phyloP scores from a whole-genome alignment of 2,797 vertebrate genomes.

The Erethizon dorsatum region DNA sequence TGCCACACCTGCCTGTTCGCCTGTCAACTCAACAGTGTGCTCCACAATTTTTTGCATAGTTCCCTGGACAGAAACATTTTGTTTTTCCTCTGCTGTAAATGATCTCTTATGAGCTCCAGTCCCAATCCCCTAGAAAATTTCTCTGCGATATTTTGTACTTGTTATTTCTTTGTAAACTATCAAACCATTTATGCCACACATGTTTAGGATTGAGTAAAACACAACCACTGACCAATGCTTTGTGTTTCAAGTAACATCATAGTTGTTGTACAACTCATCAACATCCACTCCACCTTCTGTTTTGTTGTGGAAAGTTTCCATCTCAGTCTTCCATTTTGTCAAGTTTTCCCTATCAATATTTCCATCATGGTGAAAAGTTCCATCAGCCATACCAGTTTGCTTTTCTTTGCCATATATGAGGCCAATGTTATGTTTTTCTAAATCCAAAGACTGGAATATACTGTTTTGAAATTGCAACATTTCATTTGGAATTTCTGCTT shows the following conservation, averaged over 20 bases:
- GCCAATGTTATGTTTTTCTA: not conserved
- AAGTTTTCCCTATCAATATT: not conserved
- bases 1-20: not conserved
- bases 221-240: not conserved
- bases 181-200: not conserved
- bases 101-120: not conserved
- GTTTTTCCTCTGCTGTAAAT: not conserved
- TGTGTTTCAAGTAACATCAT: not conserved
- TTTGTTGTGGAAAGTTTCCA: not conserved
- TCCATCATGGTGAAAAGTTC: not conserved
- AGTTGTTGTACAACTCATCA: not conserved
- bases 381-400: not conserved
- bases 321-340: not conserved
- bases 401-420: not conserved
- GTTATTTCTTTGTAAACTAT: not conserved
- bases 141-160: not conserved
- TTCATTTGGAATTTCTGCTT: not conserved
- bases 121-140: not conserved
- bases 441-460: not conserved
- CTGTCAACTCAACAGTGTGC: not conserved
- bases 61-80: not conserved
- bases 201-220: not conserved
- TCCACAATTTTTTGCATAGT: not conserved
- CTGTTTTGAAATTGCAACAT: not conserved
- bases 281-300: not conserved